Evolutionary conservation across 2,797 vertebrate genomes (phyloP), one percentile per base, ranked within the genome.

Genomic region (Ispidina lecontei): DNA sequence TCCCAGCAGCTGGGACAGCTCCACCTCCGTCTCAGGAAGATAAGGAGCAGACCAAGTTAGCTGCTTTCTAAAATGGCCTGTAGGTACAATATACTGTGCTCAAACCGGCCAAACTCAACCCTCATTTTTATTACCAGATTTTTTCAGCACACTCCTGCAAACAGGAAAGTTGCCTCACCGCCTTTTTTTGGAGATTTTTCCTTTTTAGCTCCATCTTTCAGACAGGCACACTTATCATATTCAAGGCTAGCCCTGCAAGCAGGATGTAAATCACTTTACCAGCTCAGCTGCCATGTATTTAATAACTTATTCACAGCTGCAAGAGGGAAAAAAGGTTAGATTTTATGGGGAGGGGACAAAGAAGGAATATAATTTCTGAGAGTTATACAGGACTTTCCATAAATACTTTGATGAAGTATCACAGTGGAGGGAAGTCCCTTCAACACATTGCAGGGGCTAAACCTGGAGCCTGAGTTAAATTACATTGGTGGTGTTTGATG

Each of bases 241-340:
- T 84, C 76, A 76, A 82, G 84, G 49, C 44, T 49, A 62, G 86
- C 49, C 77, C 91, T 78, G 69, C 59, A 67, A 95, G 77, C 59
- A 67, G 91, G 87, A 85, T 20, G 86, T 87, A 96, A 89, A 95
- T 86, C 85, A 79, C 78, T 55, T 75, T 20, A 81, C 83, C 75
- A 78, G 88, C 92, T 93, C 89, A 63, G 88, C 81, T 89, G 76
- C 60, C 77, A 68, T 1, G 7, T 78, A 85, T 84, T 86, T 93
- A 90, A 58, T 90, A 95, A 95, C 87, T 86, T 89, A 90, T 71
- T 93, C 86, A 80, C 75, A 74, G 78, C 51, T 75, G 31, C 17
- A 67, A 63, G 51, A 82, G 41, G 37, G 29, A 31, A 59, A 74
- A 87, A 79, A 75, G 56, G 62, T 89, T 87, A 59, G 81, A 77